These are phyloP conservation scores for Gymnobelideus leadbeateri DNA, from an alignment of 2,113 vertebrate genomes.

Conservation along the genomic window DNA sequence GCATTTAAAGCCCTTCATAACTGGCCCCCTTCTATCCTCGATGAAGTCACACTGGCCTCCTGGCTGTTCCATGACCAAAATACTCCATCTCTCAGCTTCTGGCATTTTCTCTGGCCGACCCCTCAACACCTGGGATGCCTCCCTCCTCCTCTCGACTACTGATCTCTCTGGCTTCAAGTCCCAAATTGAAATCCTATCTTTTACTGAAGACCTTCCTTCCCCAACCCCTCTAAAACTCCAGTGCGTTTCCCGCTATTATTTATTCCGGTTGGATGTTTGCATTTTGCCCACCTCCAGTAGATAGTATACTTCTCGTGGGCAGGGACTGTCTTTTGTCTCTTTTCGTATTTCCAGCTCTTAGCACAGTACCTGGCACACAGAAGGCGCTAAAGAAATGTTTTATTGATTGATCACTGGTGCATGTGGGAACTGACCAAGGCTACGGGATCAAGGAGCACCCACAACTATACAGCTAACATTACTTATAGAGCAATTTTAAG, in stretches of 20 bases:
- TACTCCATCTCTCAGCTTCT: not conserved
- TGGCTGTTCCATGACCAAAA: no score
- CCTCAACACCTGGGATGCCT: not conserved
- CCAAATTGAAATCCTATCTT: not conserved
- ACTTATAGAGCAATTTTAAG: no score
- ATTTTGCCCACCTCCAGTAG: not conserved
- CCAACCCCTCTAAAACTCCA: no score
- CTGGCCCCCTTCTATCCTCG: no score
- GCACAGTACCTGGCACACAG: not conserved
- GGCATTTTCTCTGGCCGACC: not conserved
- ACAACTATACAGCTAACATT: not conserved
- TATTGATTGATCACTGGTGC: no score
- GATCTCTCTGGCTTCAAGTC: not conserved
- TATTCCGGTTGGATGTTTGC: not conserved
- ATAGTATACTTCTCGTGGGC: not conserved
- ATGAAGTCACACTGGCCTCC: no score
- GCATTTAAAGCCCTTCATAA: not conserved
- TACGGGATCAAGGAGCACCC: not conserved
- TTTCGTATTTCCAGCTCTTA: not conserved
- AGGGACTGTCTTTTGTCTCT: not conserved
- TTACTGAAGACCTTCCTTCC: no score
- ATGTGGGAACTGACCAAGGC: no score
- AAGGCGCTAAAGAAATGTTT: not conserved
- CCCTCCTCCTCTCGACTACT: not conserved
- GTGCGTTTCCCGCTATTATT: not conserved